Evolutionary conservation across 2,113 vertebrate species (phyloP), one percentile per base, ranked within the genome.

Genomic region (Oncorhynchus gorbuscha): DNA sequence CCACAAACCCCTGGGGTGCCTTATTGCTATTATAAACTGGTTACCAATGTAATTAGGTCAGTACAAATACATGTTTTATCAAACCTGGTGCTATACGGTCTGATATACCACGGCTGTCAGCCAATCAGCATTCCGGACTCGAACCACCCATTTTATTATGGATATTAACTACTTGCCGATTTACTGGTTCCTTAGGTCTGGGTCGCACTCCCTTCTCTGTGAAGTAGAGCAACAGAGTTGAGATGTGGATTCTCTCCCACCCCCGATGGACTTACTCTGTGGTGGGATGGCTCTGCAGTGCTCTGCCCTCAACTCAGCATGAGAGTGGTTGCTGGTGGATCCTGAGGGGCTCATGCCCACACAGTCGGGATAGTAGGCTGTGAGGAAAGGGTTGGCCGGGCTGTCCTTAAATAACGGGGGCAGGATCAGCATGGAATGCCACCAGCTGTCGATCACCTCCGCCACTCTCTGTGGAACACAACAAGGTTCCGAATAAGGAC

Each of bases 341-440:
- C 96, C 95, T 7, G 97, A 98, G 2, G 98, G 98, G 88, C 97
- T 99, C 97, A 99, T 98, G 75, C 98, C 98, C 76, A 99, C 98
- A n/a, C 97, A 99, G 94, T 99, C 98, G 0, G 97, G 98, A 86
- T 99, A 99, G 92, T 99, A 99, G 11, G 97, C 95, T 8, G 92
- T 90, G 18, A 99, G 95, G 90, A 99, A 95, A 7, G 97, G 95
- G 49, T 94, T 94, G 39, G 98, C 97, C 22, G 97, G 95, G 64
- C 97, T 99, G 79, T 98, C 96, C 89, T 99, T 99, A 78, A 99
- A 94, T 90, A 99, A 83, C 9, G 98, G 98, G 3, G 98, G 97
- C 73, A 98, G 90, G 86, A 99, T 98, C 86, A 99, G 92, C 97
- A 99, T 99, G 45, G 97, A 97, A 80, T 97, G 95, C 98, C 98